Conservation (phyloP, 2,797 vertebrate genomes). For the Caiman crocodilus region DNA sequence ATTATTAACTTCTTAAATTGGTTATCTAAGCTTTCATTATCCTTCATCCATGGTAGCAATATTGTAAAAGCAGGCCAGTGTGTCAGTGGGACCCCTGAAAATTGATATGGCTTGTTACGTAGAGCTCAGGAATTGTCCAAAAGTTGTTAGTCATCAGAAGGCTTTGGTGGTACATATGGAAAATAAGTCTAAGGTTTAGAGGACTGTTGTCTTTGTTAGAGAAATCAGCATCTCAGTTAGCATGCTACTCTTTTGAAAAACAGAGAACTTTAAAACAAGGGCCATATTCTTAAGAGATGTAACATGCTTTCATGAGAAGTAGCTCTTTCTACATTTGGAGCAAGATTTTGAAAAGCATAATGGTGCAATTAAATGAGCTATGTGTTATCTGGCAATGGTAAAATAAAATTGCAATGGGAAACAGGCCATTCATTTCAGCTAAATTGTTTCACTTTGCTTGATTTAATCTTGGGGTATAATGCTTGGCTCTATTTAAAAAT, state of each 20-base stretch:
- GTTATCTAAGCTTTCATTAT: not conserved
- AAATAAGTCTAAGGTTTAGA: not conserved
- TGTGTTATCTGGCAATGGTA: not conserved
- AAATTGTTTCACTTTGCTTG: not conserved
- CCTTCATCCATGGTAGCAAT: not conserved
- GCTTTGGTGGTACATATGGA: not conserved
- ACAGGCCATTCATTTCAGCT: not conserved
- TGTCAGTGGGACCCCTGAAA: not conserved
- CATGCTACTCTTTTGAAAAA: fast-evolving
- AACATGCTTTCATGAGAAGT: not conserved
- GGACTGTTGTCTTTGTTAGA: not conserved
- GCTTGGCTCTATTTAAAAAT: not conserved
- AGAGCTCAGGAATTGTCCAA: not conserved
- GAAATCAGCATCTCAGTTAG: not conserved
- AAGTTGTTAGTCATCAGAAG: not conserved
- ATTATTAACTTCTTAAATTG: not conserved
- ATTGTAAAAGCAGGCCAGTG: not conserved
- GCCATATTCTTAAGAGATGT: not conserved
- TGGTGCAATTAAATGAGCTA: not conserved
- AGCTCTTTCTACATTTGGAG: not conserved
- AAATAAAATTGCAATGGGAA: not conserved
- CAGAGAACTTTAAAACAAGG: not conserved
- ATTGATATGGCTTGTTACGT: not conserved
- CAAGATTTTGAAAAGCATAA: not conserved
- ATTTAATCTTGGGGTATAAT: not conserved